A percentile compares a stretch with the other conserved stretches of the same genome.
Evolutionary conservation across 30 jellyfish, hydroid and myxozoan genomes (phyloP).

Genomic region (Mastigias papua): DNA sequence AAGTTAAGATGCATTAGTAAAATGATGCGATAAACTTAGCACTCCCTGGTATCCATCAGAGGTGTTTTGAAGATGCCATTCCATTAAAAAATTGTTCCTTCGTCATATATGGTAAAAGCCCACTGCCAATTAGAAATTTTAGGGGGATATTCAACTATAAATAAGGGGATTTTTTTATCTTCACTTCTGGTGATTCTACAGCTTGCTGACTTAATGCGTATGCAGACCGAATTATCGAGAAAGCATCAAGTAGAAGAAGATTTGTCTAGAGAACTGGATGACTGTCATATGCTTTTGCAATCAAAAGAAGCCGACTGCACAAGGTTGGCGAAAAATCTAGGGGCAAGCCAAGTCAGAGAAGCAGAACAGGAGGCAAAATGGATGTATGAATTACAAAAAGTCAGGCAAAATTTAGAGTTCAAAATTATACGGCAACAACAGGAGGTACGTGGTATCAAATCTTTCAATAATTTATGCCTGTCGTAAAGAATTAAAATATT

Average conservation of each 20-base stretch:
- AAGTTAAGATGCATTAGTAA: no score
- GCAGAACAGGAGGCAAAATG: conserved; percentile 85
- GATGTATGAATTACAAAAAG: conserved; percentile 71
- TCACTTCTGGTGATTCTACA: not conserved
- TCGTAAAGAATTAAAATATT: no score
- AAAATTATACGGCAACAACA: conserved; percentile 61
- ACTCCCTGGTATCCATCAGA: no score
- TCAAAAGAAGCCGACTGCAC: conserved; percentile 94
- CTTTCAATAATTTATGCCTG: not conserved
- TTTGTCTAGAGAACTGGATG: conserved; percentile 81
- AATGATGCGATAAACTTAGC: no score
- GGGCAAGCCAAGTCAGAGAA: conserved; percentile 97
- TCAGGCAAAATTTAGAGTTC: conserved; percentile 48
- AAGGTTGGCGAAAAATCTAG: conserved; percentile 95
- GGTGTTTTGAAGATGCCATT: no score
- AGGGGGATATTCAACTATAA: no score
- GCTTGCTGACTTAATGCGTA: not conserved
- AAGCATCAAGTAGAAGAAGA: conserved; percentile 69
- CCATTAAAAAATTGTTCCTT: no score
- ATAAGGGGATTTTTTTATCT: no score
- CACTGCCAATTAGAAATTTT: no score
- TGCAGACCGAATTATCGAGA: conserved; percentile 48
- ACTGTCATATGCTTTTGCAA: conserved; percentile 76
- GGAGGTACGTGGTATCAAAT: conserved; percentile 57
- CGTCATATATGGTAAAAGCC: no score